Evolutionary conservation across 2,888 invertebrate genomes (phyloP).

Genomic region (Therioaphis trifolii): DNA sequence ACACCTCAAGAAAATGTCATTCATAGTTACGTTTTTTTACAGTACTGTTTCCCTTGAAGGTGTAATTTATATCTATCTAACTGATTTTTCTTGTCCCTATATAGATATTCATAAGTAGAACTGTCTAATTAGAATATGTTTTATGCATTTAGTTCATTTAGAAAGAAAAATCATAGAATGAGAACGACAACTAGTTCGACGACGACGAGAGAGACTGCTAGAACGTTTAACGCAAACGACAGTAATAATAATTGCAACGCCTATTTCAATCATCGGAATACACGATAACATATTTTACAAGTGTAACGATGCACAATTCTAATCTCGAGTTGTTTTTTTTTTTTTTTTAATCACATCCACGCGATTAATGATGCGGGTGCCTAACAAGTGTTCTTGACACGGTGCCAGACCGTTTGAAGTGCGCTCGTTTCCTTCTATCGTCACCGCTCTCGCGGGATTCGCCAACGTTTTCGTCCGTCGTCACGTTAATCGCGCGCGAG

Average conservation of each 20-base stretch:
- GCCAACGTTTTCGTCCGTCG: neutral
- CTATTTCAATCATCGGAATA: neutral
- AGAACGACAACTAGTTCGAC: neutral
- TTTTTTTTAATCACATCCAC: too few species aligned
- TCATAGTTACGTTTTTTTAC: neutral
- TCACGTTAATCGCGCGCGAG: neutral
- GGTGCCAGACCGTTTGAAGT: neutral
- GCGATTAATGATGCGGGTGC: neutral
- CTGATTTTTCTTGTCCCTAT: neutral
- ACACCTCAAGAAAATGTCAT: neutral
- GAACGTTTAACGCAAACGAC: neutral
- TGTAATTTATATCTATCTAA: too few species aligned
- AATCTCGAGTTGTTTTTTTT: neutral
- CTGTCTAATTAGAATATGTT: neutral
- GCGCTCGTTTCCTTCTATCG: neutral
- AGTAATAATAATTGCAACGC: neutral
- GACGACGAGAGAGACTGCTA: neutral
- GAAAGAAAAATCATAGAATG: neutral
- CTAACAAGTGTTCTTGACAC: slow-evolving; percentile 15
- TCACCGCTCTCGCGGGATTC: too few species aligned
- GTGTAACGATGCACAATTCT: neutral
- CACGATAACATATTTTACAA: neutral
- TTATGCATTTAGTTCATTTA: neutral
- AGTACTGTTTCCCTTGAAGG: neutral
- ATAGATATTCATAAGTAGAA: neutral